Percentiles rank a stretch among this genome's conserved stretches.
Conservation (phyloP, 2,113 vertebrate species). For the Mus pahari region DNA sequence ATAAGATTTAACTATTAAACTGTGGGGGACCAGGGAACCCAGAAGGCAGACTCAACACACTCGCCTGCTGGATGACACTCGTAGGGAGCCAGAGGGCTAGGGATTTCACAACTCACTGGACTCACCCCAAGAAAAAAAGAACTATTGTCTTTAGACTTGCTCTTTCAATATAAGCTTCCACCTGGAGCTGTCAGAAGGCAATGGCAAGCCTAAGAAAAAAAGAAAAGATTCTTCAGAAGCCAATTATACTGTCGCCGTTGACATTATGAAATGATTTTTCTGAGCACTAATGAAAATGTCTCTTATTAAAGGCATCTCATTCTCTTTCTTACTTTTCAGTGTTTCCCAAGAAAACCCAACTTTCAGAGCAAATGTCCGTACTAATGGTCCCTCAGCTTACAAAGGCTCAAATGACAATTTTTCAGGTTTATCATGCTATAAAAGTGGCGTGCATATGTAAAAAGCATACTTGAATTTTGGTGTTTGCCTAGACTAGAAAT, state of each 20-base stretch:
- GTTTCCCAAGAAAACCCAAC: background rate
- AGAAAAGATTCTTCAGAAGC: background rate
- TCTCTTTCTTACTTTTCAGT: background rate
- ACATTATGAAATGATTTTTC: conserved; percentile 29
- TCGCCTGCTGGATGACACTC: background rate
- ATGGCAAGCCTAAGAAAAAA: background rate
- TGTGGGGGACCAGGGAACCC: background rate
- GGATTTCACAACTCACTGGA: background rate
- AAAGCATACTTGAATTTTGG: background rate
- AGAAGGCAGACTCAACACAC: background rate
- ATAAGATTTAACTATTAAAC: background rate
- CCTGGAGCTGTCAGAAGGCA: background rate
- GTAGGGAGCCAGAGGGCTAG: background rate
- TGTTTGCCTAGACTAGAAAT: background rate
- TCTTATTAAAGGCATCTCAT: conserved; percentile 78
- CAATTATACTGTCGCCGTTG: background rate
- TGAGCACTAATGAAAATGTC: conserved; percentile 70
- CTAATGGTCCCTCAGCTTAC: background rate
- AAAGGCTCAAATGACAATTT: background rate
- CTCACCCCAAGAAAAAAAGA: background rate
- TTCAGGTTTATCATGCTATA: background rate
- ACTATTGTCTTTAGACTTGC: background rate
- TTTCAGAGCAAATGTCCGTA: background rate
- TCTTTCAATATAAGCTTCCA: background rate
- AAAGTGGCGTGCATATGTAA: background rate